These are phyloP conservation scores for Mesoligia furuncula DNA, from an alignment of 2,888 invertebrate genomes.

Conservation along the genomic window DNA sequence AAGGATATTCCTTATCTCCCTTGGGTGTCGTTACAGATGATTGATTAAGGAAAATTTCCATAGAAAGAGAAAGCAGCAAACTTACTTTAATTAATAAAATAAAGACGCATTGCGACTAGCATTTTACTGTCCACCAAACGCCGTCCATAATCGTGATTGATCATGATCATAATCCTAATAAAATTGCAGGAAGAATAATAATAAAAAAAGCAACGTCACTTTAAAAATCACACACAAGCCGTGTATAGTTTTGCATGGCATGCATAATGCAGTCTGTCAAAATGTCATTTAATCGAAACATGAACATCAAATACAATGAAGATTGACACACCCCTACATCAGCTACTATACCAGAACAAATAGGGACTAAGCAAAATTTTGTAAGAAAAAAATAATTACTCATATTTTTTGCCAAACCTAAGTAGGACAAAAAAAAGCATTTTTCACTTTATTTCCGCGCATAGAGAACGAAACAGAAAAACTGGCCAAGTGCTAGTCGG, in stretches of 20 bases:
- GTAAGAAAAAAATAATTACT: slow-evolving; percentile 5
- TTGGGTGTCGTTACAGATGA: slow-evolving; percentile 31
- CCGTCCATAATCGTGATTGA: slow-evolving; percentile 17
- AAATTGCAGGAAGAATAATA: neutral
- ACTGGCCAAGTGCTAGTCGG: too few relatives aligned
- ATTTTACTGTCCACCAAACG: neutral
- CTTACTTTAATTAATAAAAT: slow-evolving; percentile 8
- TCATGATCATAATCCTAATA: neutral
- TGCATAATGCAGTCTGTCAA: slow-evolving; percentile 23
- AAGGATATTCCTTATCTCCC: slow-evolving; percentile 1
- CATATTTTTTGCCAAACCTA: neutral
- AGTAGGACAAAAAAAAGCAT: neutral
- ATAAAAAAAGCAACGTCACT: neutral
- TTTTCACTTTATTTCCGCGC: neutral
- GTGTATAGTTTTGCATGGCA: neutral
- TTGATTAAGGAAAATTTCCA: slow-evolving; percentile 24
- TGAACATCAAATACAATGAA: slow-evolving; percentile 19
- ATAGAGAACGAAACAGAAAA: neutral
- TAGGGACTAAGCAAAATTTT: neutral
- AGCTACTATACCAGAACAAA: neutral
- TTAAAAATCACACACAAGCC: neutral
- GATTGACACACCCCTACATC: slow-evolving; percentile 43
- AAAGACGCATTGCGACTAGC: neutral
- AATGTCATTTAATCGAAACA: slow-evolving; percentile 26
- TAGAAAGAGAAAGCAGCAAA: neutral